Base-by-base conservation (phyloP, 2,113 vertebrate species). In the Pavo muticus region DNA sequence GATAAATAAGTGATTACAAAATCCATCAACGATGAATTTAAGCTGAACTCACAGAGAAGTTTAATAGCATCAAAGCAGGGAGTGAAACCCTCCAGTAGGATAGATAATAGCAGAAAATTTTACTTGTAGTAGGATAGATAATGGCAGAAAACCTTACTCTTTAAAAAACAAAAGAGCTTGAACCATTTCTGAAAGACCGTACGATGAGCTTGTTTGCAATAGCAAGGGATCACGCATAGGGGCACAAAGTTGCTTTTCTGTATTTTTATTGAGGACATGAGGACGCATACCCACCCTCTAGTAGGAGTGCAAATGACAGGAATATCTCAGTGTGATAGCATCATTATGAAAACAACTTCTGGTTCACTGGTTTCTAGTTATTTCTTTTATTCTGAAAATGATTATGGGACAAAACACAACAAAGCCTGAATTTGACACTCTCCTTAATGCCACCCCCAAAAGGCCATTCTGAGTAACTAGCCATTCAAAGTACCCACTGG, bases 401-500 rank as follows among this genome's bases (percentile, higher is more conserved):
- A 84, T 24, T 48, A 64, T n/a, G 24, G 42, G 23, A 87, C 50
- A 91, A 86, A 87, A 93, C 67, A 84, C 37, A 88, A 82, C 25
- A 89, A 80, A 95, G 70, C 8, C 25, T 57, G 19, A 42, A 57
- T 40, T 79, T 57, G 23, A 78, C 30, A 73, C 44, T 45, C 67
- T 85, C 35, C 77, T 60, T 84, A 87, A 42, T 78, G 37, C 76
- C 37, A 72, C 67, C n/a, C 47, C 32, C 80, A 82, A 89, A 89
- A 84, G 78, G 50, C 85, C 37, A 59, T 88, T 93, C 94, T 90
- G 68, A 91, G 84, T 95, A 90, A 93, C 68, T 63, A 92, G 63
- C 27, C 14, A 82, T 92, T 94, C 86, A 76, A 92, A 93, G 50
- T 40, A 60, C 88, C 11, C 93, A 89, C 73, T 79, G 83, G 91